Base-by-base conservation (phyloP, 2,797 vertebrate genomes). In the Melanotaenia maccullochi region DNA sequence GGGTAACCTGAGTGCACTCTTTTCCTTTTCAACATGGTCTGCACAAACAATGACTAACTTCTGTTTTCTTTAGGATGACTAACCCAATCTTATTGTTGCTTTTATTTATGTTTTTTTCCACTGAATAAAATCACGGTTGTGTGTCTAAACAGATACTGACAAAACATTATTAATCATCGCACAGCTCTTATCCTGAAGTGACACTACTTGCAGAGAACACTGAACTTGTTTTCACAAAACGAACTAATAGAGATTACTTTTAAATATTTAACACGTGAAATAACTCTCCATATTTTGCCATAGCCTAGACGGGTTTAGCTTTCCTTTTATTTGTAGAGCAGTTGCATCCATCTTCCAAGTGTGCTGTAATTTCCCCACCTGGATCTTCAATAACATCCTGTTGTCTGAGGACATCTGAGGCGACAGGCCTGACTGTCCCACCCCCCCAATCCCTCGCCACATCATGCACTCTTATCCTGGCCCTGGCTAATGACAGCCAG, bases 381-480 rank as follows among this genome's bases (percentile, higher is more conserved):
- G 75, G 81, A 84, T 85, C 73, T 90, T 88, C 81, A 85, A 89
- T 86, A 91, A 91, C 90, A 91, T 93, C 93, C 91, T 93, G 89
- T 89, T 86, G 91, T 90, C 83, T 86, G 81, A 68, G 83, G 85
- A 88, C 85, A 79, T 88, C 80, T 84, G 81, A 85, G 57, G 84
- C 83, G 72, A 71, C 78, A 71, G 71, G 69, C 71, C 79, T 73
- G 73, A 87, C 76, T 85, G 90, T 86, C 84, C 88, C 70, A 61
- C 71, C 25, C 30, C 25, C 44, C 8, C 44, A 49, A 5, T 49
- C 44, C 44, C 44, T 22, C 20, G 35, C 87, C 70, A 83, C 90
- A 83, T 90, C 81, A 85, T 75, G 84, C 76, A 66, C 90, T 87
- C 59, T 87, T 81, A 88, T 90, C 71, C 88, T 20, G 61, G 79